Conservation (phyloP, 2,113 vertebrate species). For the Manacus vitellinus region DNA sequence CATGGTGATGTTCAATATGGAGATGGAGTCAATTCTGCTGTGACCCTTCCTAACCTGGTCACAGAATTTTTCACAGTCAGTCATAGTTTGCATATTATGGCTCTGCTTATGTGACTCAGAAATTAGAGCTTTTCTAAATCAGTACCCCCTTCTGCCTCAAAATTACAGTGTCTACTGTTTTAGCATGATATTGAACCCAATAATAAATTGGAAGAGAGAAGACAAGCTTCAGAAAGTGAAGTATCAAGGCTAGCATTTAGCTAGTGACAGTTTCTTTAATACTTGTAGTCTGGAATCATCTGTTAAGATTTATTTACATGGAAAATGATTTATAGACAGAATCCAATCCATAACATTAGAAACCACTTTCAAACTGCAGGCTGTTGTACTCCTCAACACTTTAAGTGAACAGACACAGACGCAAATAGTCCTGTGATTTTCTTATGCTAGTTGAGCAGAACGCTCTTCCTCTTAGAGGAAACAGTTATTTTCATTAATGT, state of each 20-base stretch:
- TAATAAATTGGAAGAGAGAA: conserved; percentile 50
- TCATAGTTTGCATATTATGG: not conserved
- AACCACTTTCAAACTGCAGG: conserved; percentile 46
- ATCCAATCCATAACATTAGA: conserved; percentile 40
- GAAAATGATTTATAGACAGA: conserved; percentile 45
- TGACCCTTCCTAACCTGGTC: not conserved
- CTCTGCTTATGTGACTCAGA: not conserved
- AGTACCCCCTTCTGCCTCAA: not conserved
- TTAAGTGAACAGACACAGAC: not conserved
- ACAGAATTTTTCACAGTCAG: not conserved
- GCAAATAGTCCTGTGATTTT: conserved; percentile 6
- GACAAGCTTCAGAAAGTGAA: conserved; percentile 45
- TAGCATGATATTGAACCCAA: conserved; percentile 24
- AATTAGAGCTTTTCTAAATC: conserved; percentile 21
- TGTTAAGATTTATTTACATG: conserved; percentile 60
- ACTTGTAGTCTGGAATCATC: conserved; percentile 21
- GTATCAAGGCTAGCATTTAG: conserved; percentile 31
- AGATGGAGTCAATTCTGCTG: conserved; percentile 1
- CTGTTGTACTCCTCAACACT: not conserved
- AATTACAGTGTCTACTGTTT: conserved; percentile 36
- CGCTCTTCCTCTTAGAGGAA: conserved; percentile 18
- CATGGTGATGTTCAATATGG: not conserved
- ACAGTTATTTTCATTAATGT: conserved; percentile 42
- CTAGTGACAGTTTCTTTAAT: conserved; percentile 61
- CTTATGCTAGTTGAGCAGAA: conserved; percentile 22